phyloP scores from a whole-genome alignment of 2,113 vertebrate genomes.

The Petromus typicus region DNA sequence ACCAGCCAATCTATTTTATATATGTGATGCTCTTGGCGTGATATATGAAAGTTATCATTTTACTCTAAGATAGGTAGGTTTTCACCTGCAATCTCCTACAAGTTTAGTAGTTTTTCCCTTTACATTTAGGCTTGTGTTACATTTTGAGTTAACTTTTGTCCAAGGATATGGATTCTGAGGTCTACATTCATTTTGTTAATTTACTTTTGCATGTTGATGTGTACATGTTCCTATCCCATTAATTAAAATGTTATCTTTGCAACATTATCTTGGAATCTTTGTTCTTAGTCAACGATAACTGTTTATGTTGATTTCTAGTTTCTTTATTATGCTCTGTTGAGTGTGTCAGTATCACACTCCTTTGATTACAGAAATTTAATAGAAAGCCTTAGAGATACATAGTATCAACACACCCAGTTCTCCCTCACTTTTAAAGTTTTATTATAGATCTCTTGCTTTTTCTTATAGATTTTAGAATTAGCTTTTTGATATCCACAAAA shows the following conservation, averaged over 20 bases:
- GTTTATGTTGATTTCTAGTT: background rate
- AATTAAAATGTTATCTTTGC: background rate
- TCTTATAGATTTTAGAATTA: background rate
- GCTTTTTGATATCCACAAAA: background rate
- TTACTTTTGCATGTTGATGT: background rate
- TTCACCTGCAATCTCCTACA: background rate
- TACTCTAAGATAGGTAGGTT: background rate
- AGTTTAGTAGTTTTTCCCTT: background rate
- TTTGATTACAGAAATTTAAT: background rate
- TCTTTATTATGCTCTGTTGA: background rate
- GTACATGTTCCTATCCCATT: background rate
- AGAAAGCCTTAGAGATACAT: background rate
- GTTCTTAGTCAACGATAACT: background rate
- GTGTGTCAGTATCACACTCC: background rate
- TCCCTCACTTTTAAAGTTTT: background rate
- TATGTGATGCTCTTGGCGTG: background rate
- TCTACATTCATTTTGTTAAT: background rate
- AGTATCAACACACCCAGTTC: background rate
- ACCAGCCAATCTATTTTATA: background rate
- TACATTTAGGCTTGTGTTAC: background rate
- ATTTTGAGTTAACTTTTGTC: slow-evolving; percentile 10
- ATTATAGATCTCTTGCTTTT: background rate
- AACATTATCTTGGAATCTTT: background rate
- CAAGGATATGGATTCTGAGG: background rate
- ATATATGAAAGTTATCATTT: background rate